Base-by-base conservation (phyloP, 2,888 invertebrate genomes). In the Lordiphosa fenestrarum region DNA sequence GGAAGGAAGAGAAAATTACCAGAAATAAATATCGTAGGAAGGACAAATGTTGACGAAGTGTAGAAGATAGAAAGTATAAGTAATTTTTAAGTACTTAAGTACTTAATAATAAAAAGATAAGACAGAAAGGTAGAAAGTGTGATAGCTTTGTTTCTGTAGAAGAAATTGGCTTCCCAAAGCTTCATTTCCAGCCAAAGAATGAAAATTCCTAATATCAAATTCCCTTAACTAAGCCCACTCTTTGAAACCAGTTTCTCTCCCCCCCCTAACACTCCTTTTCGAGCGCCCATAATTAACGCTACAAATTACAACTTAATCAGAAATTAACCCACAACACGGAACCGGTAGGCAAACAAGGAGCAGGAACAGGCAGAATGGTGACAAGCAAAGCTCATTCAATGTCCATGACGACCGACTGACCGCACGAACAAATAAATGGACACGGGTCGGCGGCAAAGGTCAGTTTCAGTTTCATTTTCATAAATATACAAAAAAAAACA, bases 231-330 rank as follows among this genome's bases (percentile, higher is more conserved):
- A 25, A 2, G 7, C 25, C 7, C 25, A 25, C 10, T 21, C 33
- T 44, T 40, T 33, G 35, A 30, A 36, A 39, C 54, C 47, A 7
- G 25, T n/a, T 33, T 40, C 19, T 4, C 23, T 21, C 6, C 25
- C 44, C 50, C 50, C 47, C 13, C 30, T 15, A 56, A 50, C 69
- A 66, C 59, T 72, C n/a, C n/a, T 70, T 59, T 41, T 15, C 62
- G 70, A 47, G 48, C 30, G 9, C 30, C 62, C 58, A 66, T 71
- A 71, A 75, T 73, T 73, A 75, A 48, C 56, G 69, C 44, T 64
- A 73, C 81, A 77, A 81, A 83, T 83, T 71, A 81, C 71, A 73
- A 71, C 84, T 81, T 81, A 81, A 81, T 81, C 71, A 75, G 71
- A 66, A 83, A 77, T 81, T 77, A 77, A 66, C 69, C 71, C 66